Base-by-base conservation (phyloP, 2,113 vertebrate genomes). In the Pedetes capensis region DNA sequence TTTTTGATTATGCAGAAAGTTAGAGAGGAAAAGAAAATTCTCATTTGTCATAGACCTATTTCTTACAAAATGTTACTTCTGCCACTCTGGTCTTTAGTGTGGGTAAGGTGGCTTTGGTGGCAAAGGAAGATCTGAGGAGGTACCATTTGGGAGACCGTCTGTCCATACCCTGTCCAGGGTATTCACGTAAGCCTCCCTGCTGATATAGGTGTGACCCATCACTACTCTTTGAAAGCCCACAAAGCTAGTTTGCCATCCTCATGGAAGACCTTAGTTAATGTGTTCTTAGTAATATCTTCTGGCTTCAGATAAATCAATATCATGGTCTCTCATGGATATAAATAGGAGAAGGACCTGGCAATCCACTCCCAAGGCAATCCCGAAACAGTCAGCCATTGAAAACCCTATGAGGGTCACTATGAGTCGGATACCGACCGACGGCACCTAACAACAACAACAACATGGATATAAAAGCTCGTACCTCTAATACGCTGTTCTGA, bases 1-100 rank as follows among this genome's bases (percentile, higher is more conserved):
- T 61, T 88, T 89, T 93, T 82, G 63, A 68, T 91, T 78, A 55
- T 44, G 49, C 20, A 89, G 27, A 93, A 78, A 34, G 76, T 86
- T 55, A 85, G n/a, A 61, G 47, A 80, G 51, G 61, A 80, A 72
- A 71, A 42, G 66, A 95, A 85, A 66, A 68, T 63, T 81, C 18
- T 42, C 29, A 23, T 79, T 64, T 72, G 34, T 63, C 85, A 68
- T 76, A 47, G 55, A 66, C 11, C 64, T 87, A 25, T 84, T 82
- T 89, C 80, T 95, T 55, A 34, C 20, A 74, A 72, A 51, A 22
- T 69, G 34, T 87, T 32, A 34, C 80, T 92, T 37, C 44, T 71
- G 44, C 39, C 47, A 9, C 25, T 76, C 74, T 53, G 42, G 8
- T 29, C 34, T 86, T 66, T 39, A 61, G 37, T 37, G 25, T 64